A percentile compares a stretch with the other conserved stretches of the same genome.
Evolutionary conservation across 2,113 vertebrate genomes (phyloP).

Genomic region (Anguilla japonica): DNA sequence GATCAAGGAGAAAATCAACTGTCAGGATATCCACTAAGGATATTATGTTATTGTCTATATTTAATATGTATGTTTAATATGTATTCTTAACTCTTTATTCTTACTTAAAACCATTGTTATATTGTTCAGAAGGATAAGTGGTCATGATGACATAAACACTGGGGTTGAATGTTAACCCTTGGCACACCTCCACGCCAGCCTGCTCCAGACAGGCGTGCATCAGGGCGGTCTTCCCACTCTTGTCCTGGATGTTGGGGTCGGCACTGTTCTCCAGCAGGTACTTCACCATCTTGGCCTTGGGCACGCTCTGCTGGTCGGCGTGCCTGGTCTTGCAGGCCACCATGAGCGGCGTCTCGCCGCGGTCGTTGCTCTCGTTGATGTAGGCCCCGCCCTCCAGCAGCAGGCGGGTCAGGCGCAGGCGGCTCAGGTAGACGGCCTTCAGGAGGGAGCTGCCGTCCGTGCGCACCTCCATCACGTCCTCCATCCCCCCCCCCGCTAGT

Average conservation of each 20-base stretch:
- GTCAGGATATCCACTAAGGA: no score
- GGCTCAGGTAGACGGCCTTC: slow-evolving; percentile 82
- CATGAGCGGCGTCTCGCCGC: slow-evolving; percentile 88
- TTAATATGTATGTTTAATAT: no score
- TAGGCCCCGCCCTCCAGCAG: slow-evolving; percentile 85
- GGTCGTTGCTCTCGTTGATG: slow-evolving; percentile 86
- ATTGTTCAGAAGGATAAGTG: no score
- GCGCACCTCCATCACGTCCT: slow-evolving; percentile 67
- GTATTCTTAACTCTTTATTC: no score
- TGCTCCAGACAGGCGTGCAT: slow-evolving; percentile 85
- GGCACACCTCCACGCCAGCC: slow-evolving; percentile 68
- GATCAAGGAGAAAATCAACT: no score
- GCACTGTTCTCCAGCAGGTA: slow-evolving; percentile 89
- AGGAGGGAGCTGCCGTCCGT: slow-evolving; percentile 83
- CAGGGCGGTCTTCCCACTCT: slow-evolving; percentile 84
- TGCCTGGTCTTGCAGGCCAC: slow-evolving; percentile 82
- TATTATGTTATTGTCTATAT: no score
- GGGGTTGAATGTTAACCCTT: no score
- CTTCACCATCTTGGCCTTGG: slow-evolving; percentile 85
- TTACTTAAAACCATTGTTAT: no score
- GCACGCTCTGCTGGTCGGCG: slow-evolving; percentile 78
- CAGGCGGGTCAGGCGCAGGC: slow-evolving; percentile 84
- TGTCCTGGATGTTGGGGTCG: slow-evolving; percentile 92
- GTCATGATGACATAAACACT: no score
- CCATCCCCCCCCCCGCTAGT: slow-evolving; percentile 56